These are phyloP conservation scores for Boulengeromyrus knoepffleri DNA, from an alignment of 2,113 vertebrate genomes.

Conservation along the genomic window DNA sequence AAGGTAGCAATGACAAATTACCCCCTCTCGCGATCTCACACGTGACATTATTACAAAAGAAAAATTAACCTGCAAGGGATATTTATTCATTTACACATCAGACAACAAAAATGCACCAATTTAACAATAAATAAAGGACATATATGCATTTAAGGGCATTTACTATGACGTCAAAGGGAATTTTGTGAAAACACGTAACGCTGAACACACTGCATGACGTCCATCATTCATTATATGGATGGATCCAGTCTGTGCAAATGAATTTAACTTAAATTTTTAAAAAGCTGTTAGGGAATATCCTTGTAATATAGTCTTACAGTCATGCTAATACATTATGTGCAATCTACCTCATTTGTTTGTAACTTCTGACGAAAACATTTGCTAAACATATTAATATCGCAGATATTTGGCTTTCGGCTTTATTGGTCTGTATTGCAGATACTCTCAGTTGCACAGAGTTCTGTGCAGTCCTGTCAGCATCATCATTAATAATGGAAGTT, in stretches of 20 bases:
- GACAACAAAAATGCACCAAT: neutral
- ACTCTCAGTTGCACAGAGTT: neutral
- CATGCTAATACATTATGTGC: neutral
- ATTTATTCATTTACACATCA: neutral
- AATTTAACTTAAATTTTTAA: constrained; percentile 20
- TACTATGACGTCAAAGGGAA: constrained; percentile 32
- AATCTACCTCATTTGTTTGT: neutral
- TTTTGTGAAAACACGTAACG: constrained; percentile 28
- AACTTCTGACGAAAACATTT: neutral
- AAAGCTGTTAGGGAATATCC: neutral
- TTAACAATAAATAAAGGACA: constrained; percentile 30
- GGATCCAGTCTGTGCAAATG: constrained; percentile 41
- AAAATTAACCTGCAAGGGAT: neutral
- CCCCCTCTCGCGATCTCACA: neutral
- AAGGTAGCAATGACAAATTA: neutral
- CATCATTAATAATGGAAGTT: constrained; percentile 32
- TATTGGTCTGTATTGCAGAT: neutral
- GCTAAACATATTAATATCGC: constrained; percentile 26
- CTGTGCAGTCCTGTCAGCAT: constrained; percentile 47
- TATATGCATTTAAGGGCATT: constrained; percentile 25
- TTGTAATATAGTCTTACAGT: neutral
- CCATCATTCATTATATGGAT: constrained; percentile 15
- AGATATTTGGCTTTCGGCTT: neutral
- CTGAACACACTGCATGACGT: constrained; percentile 26
- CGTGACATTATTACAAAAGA: neutral